Base-by-base conservation (phyloP, 2,113 vertebrate genomes). In the Malurus alboscapulatus region DNA sequence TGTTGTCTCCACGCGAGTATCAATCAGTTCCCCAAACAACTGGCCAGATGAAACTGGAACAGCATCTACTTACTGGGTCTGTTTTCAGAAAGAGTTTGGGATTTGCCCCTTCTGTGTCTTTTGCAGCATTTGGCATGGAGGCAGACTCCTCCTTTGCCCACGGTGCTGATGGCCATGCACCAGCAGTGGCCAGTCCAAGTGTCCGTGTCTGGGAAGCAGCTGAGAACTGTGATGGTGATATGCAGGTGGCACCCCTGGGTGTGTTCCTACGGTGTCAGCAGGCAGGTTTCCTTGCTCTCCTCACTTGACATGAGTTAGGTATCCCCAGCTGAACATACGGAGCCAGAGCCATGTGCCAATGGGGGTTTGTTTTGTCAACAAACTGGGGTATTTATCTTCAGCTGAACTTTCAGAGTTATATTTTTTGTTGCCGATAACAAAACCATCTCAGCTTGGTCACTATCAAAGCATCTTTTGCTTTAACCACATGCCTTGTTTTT, bases 381-480 rank as follows among this genome's bases (percentile, higher is more conserved):
- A 12, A 18, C 47, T 79, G 55, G 24, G 66, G 38, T 11, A 76
- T 47, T 67, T 15, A 27, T 36, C 29, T 58, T 78, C 19, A 82
- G 38, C 66, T 53, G 22, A 84, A 61, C 54, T 67, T 79, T 61
- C 19, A 76, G 85, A 93, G 10, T 63, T 54, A 4, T 5, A 2
- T 34, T 59, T 50, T 81, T 73, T 7, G 2, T 79, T 91, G 22
- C 44, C 2, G 0, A 0, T 53, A 65, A 88, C 32, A 87, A 90
- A 89, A 69, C 26, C 26, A 51, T n/a, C 54, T 92, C 86, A 40
- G 53, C 62, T 50, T 78, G 34, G 79, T 73, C 54, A 12, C 48
- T 92, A 27, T 91, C 67, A 91, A 69, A 91, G 19, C 74, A 82
- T 92, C 77, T 93, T 57, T 89, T 84, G 25, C 69, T 73, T 93